These are phyloP conservation scores for Marasmarcha lunaedactyla DNA, from an alignment of 2,888 invertebrate genomes.

Conservation along the genomic window DNA sequence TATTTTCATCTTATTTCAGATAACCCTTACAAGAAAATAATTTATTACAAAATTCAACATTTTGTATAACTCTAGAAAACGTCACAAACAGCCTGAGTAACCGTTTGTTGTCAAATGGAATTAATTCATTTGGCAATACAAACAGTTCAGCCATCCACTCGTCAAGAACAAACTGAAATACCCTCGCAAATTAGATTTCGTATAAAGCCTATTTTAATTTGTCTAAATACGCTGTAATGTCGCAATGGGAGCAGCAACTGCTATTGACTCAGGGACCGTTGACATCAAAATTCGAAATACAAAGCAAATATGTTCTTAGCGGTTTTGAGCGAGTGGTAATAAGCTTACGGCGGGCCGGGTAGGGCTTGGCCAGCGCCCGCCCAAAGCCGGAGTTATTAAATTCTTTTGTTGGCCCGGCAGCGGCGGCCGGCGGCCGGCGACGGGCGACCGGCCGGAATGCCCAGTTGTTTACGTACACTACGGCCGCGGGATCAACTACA, in stretches of 20 bases:
- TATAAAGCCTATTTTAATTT: constrained; percentile 69
- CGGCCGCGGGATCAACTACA: constrained; percentile 49
- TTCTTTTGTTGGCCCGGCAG: constrained; percentile 58
- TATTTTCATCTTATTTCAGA: too few relatives aligned
- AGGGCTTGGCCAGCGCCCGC: constrained; percentile 24
- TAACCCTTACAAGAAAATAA: too few relatives aligned
- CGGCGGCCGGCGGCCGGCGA: constrained; percentile 3
- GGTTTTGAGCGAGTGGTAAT: constrained; percentile 35
- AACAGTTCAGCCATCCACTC: constrained; percentile 42
- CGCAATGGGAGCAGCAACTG: constrained; percentile 47
- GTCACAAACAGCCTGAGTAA: too few relatives aligned
- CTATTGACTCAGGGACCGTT: constrained; percentile 42
- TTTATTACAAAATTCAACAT: too few relatives aligned
- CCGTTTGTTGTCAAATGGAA: constrained; percentile 28
- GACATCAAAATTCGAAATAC: constrained; percentile 41
- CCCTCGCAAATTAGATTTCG: constrained; percentile 65
- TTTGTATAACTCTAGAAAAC: too few relatives aligned
- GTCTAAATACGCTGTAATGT: constrained; percentile 66
- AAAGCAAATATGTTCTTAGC: constrained; percentile 59
- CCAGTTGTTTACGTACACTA: constrained; percentile 49
- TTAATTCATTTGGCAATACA: constrained; percentile 62
- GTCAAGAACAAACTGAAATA: constrained; percentile 44
- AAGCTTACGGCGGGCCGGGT: constrained; percentile 49
- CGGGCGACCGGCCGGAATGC: constrained; percentile 47
- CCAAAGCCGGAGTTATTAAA: constrained; percentile 52